Percentiles rank a stretch among this genome's conserved stretches.
Evolutionary conservation across 2,797 vertebrate species (phyloP).

Genomic region (Centropyge bicolor): DNA sequence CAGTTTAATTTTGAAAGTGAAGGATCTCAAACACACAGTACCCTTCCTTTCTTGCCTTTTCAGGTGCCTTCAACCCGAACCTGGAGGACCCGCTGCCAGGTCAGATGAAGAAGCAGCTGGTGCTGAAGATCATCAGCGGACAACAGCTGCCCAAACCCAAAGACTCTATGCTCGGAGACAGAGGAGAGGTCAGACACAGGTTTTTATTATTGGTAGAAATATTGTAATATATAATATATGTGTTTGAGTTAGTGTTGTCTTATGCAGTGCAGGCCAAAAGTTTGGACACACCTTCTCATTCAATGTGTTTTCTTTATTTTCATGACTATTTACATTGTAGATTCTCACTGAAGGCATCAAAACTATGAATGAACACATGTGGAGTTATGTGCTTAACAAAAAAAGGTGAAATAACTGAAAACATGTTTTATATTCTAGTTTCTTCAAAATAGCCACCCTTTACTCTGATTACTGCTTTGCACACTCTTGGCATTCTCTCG

Average conservation of each 20-base stretch:
- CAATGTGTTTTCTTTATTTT: too few relatives aligned
- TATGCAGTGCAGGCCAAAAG: too few relatives aligned
- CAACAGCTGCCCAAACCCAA: slow-evolving; percentile 99
- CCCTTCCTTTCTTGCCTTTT: background rate
- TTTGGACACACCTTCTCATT: too few relatives aligned
- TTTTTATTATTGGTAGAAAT: background rate
- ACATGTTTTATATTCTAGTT: too few relatives aligned
- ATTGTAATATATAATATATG: background rate
- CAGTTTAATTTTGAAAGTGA: background rate
- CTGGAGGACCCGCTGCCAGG: slow-evolving; percentile 92
- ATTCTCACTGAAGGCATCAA: too few relatives aligned
- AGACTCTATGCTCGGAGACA: slow-evolving; percentile 96
- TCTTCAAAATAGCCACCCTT: too few relatives aligned
- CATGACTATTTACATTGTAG: too few relatives aligned
- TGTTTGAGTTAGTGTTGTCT: background rate
- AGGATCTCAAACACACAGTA: background rate
- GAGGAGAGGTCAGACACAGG: slow-evolving; percentile 90
- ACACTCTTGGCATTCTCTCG: too few relatives aligned
- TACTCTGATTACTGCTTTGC: too few relatives aligned
- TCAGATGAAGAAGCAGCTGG: slow-evolving; percentile 94
- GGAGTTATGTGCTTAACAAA: too few relatives aligned
- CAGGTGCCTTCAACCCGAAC: slow-evolving; percentile 93
- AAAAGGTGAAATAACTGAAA: too few relatives aligned
- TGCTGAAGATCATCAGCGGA: slow-evolving; percentile 95
- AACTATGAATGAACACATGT: too few relatives aligned